phyloP scores from a whole-genome alignment of 2,113 vertebrate genomes.

The Carlito syrichta region DNA sequence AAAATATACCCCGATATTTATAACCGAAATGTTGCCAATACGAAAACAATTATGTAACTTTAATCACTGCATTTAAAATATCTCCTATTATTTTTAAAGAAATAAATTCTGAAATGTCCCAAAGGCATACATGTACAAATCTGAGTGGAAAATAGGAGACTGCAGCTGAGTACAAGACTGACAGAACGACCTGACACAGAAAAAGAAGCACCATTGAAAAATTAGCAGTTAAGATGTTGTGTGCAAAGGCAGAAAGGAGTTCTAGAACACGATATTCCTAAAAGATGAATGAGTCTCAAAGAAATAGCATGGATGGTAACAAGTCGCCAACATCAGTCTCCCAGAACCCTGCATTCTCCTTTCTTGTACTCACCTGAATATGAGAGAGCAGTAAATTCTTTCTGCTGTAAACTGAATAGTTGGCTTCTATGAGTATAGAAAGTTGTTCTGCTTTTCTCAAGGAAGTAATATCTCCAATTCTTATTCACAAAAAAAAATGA shows the following conservation, averaged over 20 bases:
- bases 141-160: not conserved
- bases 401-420: not conserved
- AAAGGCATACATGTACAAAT: not conserved
- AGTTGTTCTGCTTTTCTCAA: not conserved
- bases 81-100: not conserved
- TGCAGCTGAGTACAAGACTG: not conserved
- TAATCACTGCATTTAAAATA: not conserved
- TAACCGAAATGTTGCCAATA: not conserved
- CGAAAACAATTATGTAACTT: not conserved
- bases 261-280: not conserved
- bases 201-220: not conserved
- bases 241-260: not conserved
- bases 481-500: not conserved
- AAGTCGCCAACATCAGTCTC: not conserved
- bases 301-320: not conserved
- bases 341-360: not conserved
- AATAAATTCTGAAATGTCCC: not conserved
- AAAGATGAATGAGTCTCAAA: not conserved
- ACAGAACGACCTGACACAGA: conserved; percentile 13
- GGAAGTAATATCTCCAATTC: not conserved
- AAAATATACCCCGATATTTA: not conserved
- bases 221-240: not conserved
- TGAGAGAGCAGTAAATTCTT: not conserved
- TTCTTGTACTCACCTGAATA: not conserved
- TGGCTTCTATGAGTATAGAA: not conserved